Evolutionary conservation across 2,113 vertebrate species (phyloP), one percentile per base, ranked within the genome.

Genomic region (Calidris pugnax): DNA sequence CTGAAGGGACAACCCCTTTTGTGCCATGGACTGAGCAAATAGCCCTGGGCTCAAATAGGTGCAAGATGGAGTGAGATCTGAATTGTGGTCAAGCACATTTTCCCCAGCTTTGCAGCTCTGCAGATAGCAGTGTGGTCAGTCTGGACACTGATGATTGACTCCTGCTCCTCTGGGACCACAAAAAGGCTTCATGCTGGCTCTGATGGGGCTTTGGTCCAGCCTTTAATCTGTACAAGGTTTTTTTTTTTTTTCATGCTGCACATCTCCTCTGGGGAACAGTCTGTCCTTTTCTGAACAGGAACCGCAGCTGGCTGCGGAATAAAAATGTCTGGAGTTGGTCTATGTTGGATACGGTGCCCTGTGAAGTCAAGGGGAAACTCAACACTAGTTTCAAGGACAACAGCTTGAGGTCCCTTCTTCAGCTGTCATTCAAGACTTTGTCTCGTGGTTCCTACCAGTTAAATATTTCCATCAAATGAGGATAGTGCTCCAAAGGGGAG

Each of bases 381-480:
- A 14, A 50, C 53, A 78, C 77, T 68, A 80, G 11, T 51, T 92
- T 90, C 95, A 96, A 92, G 91, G 94, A 60, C 80, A 94, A 19
- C 92, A 96, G 76, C 74, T 75, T 75, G 57, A 66, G 53, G 45
- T 89, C 57, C 22, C 15, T 88, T 67, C 75, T 90, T 94, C 64
- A 85, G 56, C 90, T 96, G 76, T 64, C 73, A 85, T 68, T 87
- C 66, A 85, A 51, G 60, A 72, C 37, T 67, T 78, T 89, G 56
- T 45, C 30, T 82, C 17, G 0, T 50, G 37, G 23, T 7, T 89
- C 45, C 57, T 62, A 41, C 24, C 35, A 71, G 59, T 9, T 37
- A 64, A 87, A 77, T 21, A 72, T 73, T 88, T 79, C 51, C 50
- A 21, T 51, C 66, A 81, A 69, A 63, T 6, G 30, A 79, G 20